These are phyloP conservation scores for Notolepis coatsorum DNA, from an alignment of 2,797 vertebrate genomes.

Conservation along the genomic window DNA sequence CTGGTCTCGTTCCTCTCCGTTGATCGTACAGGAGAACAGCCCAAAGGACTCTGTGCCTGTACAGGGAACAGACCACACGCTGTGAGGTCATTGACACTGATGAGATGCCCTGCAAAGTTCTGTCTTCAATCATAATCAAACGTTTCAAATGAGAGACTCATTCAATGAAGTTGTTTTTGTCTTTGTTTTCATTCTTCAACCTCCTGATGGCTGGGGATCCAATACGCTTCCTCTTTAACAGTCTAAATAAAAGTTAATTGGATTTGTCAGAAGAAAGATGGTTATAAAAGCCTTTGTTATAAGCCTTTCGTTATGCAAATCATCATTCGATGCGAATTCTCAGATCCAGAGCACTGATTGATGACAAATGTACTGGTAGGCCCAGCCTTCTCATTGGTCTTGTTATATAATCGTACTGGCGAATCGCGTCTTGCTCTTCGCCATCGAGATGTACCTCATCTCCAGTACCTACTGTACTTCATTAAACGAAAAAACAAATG, in stretches of 20 bases:
- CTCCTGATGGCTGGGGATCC: slow-evolving; percentile 1
- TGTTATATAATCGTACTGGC: too few species aligned
- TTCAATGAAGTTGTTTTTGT: neutral
- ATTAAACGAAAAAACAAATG: too few species aligned
- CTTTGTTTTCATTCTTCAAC: neutral
- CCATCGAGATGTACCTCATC: too few species aligned
- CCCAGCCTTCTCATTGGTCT: slow-evolving; percentile 23
- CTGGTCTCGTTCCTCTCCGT: slow-evolving; percentile 95
- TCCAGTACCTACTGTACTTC: too few species aligned
- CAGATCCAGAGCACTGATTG: slow-evolving; percentile 32
- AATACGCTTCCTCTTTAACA: slow-evolving; percentile 1
- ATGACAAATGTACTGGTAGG: slow-evolving; percentile 37
- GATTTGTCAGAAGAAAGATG: slow-evolving; percentile 35
- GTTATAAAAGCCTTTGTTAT: slow-evolving; percentile 23
- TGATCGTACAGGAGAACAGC: slow-evolving; percentile 94
- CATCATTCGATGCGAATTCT: slow-evolving; percentile 45
- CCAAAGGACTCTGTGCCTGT: slow-evolving; percentile 97
- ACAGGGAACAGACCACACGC: slow-evolving; percentile 6
- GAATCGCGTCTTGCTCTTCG: too few species aligned
- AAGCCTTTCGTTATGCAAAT: slow-evolving; percentile 58
- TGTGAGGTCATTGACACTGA: neutral
- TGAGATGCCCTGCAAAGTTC: slow-evolving; percentile 1
- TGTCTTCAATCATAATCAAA: neutral
- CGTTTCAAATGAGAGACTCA: neutral
- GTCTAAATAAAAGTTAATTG: slow-evolving; percentile 15